A percentile compares a stretch with the other conserved stretches of the same genome.
Evolutionary conservation across 2,113 vertebrate species (phyloP).

Genomic region (Melanotaenia duboulayi): DNA sequence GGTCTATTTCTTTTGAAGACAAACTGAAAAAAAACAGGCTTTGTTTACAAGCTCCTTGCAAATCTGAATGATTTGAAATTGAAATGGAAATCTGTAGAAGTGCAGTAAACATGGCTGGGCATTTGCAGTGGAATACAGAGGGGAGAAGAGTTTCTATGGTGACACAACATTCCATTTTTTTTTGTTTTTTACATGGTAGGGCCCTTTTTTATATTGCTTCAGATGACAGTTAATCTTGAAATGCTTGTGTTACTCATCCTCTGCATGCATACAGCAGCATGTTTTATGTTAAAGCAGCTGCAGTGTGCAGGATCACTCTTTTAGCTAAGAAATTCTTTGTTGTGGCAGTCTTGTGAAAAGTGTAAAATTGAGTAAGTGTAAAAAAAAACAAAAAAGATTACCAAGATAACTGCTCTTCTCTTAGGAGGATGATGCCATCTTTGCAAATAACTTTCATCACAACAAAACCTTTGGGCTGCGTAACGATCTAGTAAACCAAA

Average conservation of each 20-base stretch:
- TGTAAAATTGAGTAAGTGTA: neutral
- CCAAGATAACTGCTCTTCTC: neutral
- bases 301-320: neutral
- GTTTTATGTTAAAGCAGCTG: neutral
- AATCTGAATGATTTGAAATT: conserved; percentile 9
- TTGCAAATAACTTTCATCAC: neutral
- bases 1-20: neutral
- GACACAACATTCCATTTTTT: conserved; percentile 13
- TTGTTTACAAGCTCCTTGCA: neutral
- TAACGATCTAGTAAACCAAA: neutral
- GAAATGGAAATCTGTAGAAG: conserved; percentile 20
- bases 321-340: neutral
- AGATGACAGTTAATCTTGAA: conserved; percentile 1
- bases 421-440: conserved; percentile 5
- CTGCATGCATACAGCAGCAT: neutral
- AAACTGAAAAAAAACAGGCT: neutral
- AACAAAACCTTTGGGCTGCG: conserved; percentile 1
- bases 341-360: neutral
- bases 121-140: conserved; percentile 15
- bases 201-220: neutral
- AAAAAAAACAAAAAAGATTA: neutral
- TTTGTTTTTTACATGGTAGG: conserved; percentile 4
- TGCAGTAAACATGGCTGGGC: conserved; percentile 18
- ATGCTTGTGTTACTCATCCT: neutral
- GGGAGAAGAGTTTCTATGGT: conserved; percentile 23